Evolutionary conservation across 2,113 vertebrate genomes (phyloP), one percentile per base, ranked within the genome.

Genomic region (Rhipidura dahli): DNA sequence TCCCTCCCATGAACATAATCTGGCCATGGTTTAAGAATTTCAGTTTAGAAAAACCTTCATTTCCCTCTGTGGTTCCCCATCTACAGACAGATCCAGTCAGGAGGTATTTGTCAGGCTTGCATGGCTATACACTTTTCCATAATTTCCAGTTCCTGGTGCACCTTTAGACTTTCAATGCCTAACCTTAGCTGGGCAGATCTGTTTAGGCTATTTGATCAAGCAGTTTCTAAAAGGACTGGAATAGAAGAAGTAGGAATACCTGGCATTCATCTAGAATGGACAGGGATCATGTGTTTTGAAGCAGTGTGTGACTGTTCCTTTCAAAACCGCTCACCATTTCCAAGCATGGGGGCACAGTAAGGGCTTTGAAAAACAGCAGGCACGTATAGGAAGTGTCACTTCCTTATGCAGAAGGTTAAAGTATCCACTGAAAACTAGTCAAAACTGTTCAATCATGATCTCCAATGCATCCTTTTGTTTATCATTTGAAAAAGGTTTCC

Each of bases 321-420:
- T 95, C 94, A 93, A 78, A 95, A 89, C 64, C 69, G 27, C 95
- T 97, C 94, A 93, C 84, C 20, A 21, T 69, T 94, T 77, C 90
- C 93, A 84, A 83, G 61, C 69, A 79, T 86, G 44, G 68, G 78
- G 94, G 71, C 83, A 95, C 86, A 80, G 95, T 81, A 65, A 98
- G 97, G 54, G 78, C 87, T 97, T 95, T 91, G 76, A 84, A 90
- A 97, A 96, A 47, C 94, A 97, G 97, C 72, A 97, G 96, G 88
- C 80, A 96, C 89, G 85, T 87, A 95, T 51, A 96, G 47, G 91
- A 96, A 90, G 72, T 89, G 80, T 87, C 87, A 30, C 76, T 60
- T 80, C 95, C 65, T 86, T 76, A 88, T 31, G 73, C 61, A 90
- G 50, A 75, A 81, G 84, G 95, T 87, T 78, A 96, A 96, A 96